phyloP scores from a whole-genome alignment of 2,797 vertebrate genomes.

The Onychomys torridus region DNA sequence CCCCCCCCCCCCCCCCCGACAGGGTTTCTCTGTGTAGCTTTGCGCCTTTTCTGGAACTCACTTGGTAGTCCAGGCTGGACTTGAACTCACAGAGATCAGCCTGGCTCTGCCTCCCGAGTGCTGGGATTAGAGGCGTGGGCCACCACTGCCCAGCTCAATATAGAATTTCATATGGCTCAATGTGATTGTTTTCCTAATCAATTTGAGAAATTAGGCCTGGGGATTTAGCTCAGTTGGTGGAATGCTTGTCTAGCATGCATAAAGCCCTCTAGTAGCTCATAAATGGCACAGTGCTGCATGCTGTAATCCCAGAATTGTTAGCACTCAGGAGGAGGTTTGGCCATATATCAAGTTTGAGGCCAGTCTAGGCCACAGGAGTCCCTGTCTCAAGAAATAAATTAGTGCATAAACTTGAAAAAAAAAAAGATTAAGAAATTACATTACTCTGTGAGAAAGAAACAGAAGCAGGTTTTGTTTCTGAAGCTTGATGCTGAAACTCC shows the following conservation, averaged over 20 bases:
- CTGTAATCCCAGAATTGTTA: not conserved
- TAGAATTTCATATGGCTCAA: not conserved
- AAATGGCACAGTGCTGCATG: not conserved
- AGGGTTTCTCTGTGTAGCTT: too few species aligned
- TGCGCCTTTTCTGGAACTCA: too few species aligned
- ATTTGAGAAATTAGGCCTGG: not conserved
- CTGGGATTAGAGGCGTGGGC: too few species aligned
- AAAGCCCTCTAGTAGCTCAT: not conserved
- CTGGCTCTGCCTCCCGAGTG: too few species aligned
- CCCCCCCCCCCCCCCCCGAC: too few species aligned
- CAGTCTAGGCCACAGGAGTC: not conserved
- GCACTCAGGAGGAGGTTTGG: not conserved
- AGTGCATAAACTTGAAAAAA: not conserved
- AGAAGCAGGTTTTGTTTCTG: constrained; percentile 5
- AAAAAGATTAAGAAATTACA: not conserved
- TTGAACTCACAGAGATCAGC: too few species aligned
- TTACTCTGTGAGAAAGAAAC: not conserved
- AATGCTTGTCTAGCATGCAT: not conserved
- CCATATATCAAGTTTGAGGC: not conserved
- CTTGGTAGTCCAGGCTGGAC: too few species aligned
- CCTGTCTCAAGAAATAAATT: not conserved
- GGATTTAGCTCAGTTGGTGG: not conserved
- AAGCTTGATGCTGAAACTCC: not conserved
- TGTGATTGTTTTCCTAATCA: not conserved
- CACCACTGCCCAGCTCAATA: too few species aligned